Conservation (phyloP, 2,797 vertebrate genomes). For the Hoplostethus atlanticus region DNA sequence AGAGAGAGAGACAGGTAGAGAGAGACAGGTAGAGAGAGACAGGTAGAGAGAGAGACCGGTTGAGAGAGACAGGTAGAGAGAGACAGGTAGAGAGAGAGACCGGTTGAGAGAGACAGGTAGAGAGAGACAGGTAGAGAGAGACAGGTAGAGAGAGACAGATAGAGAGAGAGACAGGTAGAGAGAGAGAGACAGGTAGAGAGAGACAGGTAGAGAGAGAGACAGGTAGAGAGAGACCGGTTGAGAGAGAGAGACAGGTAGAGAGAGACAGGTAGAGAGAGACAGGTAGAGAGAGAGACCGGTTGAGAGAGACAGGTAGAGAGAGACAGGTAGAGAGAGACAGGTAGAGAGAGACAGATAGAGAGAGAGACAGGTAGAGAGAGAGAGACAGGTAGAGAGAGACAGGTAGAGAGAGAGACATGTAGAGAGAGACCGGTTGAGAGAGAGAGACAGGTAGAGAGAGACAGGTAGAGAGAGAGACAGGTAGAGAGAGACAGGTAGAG, state of each 20-base stretch:
- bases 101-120: conserved; percentile 18
- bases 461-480: neutral
- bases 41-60: no score
- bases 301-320: conserved; percentile 10
- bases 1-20: conserved; percentile 15
- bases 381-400: conserved; percentile 55
- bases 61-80: neutral
- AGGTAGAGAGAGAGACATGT: conserved; percentile 23
- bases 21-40: neutral
- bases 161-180: neutral
- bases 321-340: neutral
- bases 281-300: conserved; percentile 62
- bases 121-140: neutral
- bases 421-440: neutral
- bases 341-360: neutral
- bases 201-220: conserved; percentile 32
- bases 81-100: conserved; percentile 61
- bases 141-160: neutral
- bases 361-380: neutral
- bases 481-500: conserved; percentile 60
- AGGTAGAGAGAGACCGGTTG: neutral
- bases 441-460: neutral
- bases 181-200: no score
- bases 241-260: neutral
- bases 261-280: neutral